Evolutionary conservation across 2,888 invertebrate genomes (phyloP).

Genomic region (Hymenopus coronatus): DNA sequence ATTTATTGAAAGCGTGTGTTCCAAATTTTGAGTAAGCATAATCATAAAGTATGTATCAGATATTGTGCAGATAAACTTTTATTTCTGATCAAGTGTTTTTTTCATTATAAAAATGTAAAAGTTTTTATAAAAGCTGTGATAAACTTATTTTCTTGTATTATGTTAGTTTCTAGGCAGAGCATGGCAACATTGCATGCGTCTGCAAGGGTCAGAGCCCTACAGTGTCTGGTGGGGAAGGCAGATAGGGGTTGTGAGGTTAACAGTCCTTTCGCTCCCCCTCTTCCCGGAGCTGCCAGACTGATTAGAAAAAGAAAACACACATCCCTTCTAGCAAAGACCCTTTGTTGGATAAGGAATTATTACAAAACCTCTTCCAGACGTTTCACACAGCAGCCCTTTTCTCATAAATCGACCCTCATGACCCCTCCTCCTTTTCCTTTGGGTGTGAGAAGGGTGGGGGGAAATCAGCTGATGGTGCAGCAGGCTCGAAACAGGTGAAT

Average conservation of each 20-base stretch:
- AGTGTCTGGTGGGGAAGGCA: neutral
- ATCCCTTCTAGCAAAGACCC: too few relatives aligned
- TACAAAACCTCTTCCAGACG: too few relatives aligned
- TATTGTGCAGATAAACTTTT: neutral
- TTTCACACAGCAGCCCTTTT: too few relatives aligned
- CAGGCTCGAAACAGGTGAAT: neutral
- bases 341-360: too few relatives aligned
- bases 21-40: neutral
- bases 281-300: neutral
- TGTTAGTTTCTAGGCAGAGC: neutral
- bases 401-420: too few relatives aligned
- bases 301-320: neutral
- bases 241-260: neutral
- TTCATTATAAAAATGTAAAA: neutral
- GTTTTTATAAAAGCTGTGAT: neutral
- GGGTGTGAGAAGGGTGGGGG: too few relatives aligned
- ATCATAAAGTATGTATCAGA: neutral
- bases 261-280: neutral
- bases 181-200: constrained; percentile 12
- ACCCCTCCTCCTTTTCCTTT: neutral
- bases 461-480: neutral
- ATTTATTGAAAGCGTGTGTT: neutral
- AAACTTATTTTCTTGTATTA: neutral
- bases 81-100: neutral
- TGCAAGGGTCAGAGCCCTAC: constrained; percentile 16